phyloP scores from a whole-genome alignment of 2,888 invertebrate species.

The Lathronympha strigana region DNA sequence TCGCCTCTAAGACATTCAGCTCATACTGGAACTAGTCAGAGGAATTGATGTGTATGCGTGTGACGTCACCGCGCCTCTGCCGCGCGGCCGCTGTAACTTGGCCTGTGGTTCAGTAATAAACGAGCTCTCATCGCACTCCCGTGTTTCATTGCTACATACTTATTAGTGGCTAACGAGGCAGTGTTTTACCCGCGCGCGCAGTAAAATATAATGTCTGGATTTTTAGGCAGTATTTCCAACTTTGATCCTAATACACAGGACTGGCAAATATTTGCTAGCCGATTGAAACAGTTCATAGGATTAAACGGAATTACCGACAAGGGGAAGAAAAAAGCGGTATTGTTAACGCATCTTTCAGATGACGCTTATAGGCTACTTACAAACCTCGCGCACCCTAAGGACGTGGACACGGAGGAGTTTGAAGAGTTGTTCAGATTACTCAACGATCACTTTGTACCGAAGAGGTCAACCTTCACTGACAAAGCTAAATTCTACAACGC shows the following conservation, averaged over 20 bases:
- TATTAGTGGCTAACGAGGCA: background rate
- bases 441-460: conserved; percentile 38
- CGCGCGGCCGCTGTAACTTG: too few species aligned
- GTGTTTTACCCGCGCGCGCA: background rate
- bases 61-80: too few species aligned
- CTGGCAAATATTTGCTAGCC: conserved; percentile 12
- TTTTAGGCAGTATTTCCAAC: conserved; percentile 1
- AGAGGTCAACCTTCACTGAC: conserved; percentile 26
- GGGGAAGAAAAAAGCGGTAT: background rate
- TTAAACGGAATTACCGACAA: background rate
- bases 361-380: background rate
- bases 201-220: conserved; percentile 3
- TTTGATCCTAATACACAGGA: conserved; percentile 9
- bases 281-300: conserved; percentile 1
- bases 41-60: too few species aligned
- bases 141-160: too few species aligned
- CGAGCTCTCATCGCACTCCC: too few species aligned
- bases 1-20: too few species aligned
- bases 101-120: too few species aligned
- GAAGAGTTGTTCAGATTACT: conserved; percentile 23
- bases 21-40: too few species aligned
- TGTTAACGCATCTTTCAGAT: background rate
- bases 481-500: conserved; percentile 25
- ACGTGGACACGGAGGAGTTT: background rate
- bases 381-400: background rate